A percentile compares a stretch with the other conserved stretches of the same genome.
Conservation (phyloP, 2,113 vertebrate genomes). For the Apus apus region DNA sequence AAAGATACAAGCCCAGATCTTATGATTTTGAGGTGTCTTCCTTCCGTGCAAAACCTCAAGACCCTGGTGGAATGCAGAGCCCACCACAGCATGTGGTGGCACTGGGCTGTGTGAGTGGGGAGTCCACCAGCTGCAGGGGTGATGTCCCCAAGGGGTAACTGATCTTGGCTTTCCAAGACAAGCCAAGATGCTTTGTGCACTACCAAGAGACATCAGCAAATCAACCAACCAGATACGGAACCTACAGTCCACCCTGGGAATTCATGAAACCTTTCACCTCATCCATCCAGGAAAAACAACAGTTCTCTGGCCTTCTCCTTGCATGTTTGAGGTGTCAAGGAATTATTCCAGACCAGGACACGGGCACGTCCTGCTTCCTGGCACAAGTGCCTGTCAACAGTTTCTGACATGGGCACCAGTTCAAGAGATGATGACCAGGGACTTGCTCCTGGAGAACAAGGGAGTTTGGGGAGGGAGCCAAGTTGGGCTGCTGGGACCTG, state of each 20-base stretch:
- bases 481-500: neutral
- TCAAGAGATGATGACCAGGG: neutral
- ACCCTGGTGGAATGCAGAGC: neutral
- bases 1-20: neutral
- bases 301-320: neutral
- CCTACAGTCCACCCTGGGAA: neutral
- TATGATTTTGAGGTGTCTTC: neutral
- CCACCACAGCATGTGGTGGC: neutral
- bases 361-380: rapidly evolving
- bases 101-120: neutral
- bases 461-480: neutral
- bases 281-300: neutral
- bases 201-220: neutral
- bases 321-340: neutral
- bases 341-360: neutral
- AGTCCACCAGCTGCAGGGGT: neutral
- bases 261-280: neutral
- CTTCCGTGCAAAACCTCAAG: neutral
- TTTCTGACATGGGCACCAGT: neutral
- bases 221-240: rapidly evolving
- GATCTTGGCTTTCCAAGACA: neutral
- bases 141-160: neutral
- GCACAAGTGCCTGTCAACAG: neutral
- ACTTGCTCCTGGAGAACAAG: neutral
- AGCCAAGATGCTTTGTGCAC: neutral